These are phyloP conservation scores for Hydrolagus affinis DNA, from an alignment of 2,113 vertebrate genomes.

Conservation along the genomic window DNA sequence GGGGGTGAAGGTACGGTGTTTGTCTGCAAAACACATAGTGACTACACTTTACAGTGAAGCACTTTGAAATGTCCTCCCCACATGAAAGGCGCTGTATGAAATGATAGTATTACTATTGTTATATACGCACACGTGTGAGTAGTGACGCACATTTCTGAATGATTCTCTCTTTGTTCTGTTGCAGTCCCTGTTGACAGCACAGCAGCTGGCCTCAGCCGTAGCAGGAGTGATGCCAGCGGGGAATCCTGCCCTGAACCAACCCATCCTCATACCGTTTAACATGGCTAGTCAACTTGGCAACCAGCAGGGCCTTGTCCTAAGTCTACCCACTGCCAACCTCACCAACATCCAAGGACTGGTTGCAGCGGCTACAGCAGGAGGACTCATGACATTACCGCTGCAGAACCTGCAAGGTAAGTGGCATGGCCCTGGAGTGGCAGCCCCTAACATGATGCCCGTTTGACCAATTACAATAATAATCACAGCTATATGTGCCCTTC, in stretches of 20 bases:
- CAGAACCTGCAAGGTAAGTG: conserved; percentile 96
- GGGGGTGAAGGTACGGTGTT: no score
- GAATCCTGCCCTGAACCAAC: conserved; percentile 82
- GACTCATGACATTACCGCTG: conserved; percentile 95
- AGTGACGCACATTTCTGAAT: background rate
- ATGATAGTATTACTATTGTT: no score
- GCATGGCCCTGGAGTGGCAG: background rate
- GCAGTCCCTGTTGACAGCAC: conserved; percentile 86
- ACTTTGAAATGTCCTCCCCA: no score
- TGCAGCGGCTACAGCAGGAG: conserved; percentile 92
- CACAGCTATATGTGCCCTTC: no score
- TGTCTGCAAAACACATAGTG: no score
- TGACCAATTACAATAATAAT: no score
- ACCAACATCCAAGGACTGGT: conserved; percentile 91
- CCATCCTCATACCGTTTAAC: conserved; percentile 96
- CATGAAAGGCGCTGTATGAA: no score
- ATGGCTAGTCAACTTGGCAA: conserved; percentile 89
- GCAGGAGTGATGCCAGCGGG: conserved; percentile 89
- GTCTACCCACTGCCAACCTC: conserved; percentile 84
- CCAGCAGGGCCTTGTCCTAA: conserved; percentile 95
- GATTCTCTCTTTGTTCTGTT: conserved; percentile 44
- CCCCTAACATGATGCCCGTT: no score
- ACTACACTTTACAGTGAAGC: no score
- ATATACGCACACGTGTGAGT: no score
- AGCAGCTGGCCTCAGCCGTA: conserved; percentile 86